phyloP scores from a whole-genome alignment of 2,888 invertebrate genomes.

The Noctuana brunneofusca region DNA sequence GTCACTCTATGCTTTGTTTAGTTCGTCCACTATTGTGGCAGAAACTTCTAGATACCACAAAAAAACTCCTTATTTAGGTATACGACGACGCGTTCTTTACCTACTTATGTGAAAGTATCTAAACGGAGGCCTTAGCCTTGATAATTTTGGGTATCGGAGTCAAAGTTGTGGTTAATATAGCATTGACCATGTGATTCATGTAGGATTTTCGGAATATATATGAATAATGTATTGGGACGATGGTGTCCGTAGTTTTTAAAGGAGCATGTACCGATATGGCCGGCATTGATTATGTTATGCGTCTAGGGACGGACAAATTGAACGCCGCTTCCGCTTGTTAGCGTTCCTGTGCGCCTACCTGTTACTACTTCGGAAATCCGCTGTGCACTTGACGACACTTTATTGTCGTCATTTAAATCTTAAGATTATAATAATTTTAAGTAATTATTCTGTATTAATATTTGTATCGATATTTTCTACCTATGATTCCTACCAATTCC shows the following conservation, averaged over 20 bases:
- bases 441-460: too few relatives aligned
- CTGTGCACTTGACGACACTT: neutral
- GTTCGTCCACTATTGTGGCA: too few relatives aligned
- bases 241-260: neutral
- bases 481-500: too few relatives aligned
- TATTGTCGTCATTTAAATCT: too few relatives aligned
- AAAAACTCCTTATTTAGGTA: neutral
- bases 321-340: slow-evolving; percentile 17
- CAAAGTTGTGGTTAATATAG: neutral
- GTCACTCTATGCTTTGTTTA: too few relatives aligned
- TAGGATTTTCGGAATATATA: neutral
- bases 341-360: slow-evolving; percentile 17
- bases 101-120: neutral
- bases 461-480: too few relatives aligned
- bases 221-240: neutral
- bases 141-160: neutral
- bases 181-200: neutral
- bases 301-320: slow-evolving; percentile 26
- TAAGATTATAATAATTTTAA: too few relatives aligned
- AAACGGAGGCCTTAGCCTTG: neutral
- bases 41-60: too few relatives aligned
- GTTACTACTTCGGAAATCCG: slow-evolving; percentile 18
- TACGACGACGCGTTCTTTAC: neutral
- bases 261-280: slow-evolving; percentile 11
- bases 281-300: slow-evolving; percentile 26